A percentile compares a stretch with the other conserved stretches of the same genome.
phyloP scores from a whole-genome alignment of 2,113 vertebrate genomes.

The Ameiurus melas region DNA sequence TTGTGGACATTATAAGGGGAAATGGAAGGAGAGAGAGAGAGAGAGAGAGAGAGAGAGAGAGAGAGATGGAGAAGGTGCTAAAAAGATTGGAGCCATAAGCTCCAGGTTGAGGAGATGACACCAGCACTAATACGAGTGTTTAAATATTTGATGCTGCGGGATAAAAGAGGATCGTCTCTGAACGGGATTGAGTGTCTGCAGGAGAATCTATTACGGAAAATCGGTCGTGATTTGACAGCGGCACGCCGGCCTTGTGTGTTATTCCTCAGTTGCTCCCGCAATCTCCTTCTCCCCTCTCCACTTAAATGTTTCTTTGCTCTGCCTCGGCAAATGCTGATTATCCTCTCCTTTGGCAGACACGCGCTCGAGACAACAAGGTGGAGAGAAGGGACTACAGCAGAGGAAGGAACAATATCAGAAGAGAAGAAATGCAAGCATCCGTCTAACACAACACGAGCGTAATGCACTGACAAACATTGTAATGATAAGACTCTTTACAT shows the following conservation, averaged over 20 bases:
- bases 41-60: constrained; percentile 63
- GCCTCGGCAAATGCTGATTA: constrained; percentile 96
- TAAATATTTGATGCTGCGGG: constrained; percentile 99
- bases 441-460: constrained; percentile 3
- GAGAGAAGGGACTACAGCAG: constrained; percentile 22
- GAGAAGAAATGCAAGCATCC: neutral
- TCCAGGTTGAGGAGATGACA: constrained; percentile 88
- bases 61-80: constrained; percentile 60
- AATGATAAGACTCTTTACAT: neutral
- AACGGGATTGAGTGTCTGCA: constrained; percentile 99
- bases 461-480: neutral
- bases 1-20: constrained; percentile 86
- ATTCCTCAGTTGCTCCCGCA: constrained; percentile 89
- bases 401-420: constrained; percentile 18
- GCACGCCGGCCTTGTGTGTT: constrained; percentile 88
- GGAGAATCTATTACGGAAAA: constrained; percentile 99
- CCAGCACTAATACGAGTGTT: constrained; percentile 99
- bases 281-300: constrained; percentile 83
- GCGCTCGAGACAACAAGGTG: constrained; percentile 15
- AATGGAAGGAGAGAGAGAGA: constrained; percentile 71
- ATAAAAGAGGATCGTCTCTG: constrained; percentile 99
- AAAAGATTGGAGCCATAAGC: constrained; percentile 84
- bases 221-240: constrained; percentile 93
- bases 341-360: constrained; percentile 77
- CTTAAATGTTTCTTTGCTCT: constrained; percentile 96